Evolutionary conservation across 1,140 invertebrate species (phyloP).

Genomic region (Lysiphlebus fabarum): DNA sequence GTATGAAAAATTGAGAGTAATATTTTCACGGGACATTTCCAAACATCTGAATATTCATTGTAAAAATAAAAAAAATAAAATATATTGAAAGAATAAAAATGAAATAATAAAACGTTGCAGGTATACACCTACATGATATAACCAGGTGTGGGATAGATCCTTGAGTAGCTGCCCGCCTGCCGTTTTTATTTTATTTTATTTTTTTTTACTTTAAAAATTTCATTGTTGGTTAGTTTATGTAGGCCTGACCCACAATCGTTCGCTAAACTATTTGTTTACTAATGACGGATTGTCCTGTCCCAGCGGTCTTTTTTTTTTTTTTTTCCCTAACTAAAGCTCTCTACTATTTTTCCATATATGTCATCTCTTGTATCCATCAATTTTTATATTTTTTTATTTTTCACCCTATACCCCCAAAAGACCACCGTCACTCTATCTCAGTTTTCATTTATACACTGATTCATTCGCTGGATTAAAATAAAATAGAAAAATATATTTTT

Average conservation of each 20-base stretch:
- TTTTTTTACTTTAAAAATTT: slow-evolving; percentile 15
- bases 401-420: no score
- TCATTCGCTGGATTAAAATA: no score
- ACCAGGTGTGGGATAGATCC: slow-evolving; percentile 23
- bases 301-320: slow-evolving; percentile 2
- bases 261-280: slow-evolving; percentile 47
- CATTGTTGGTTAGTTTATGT: slow-evolving; percentile 44
- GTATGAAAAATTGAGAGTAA: slow-evolving; percentile 9
- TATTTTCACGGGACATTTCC: slow-evolving; percentile 6
- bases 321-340: neutral
- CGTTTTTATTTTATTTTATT: slow-evolving; percentile 17
- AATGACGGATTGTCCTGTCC: slow-evolving; percentile 44
- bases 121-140: slow-evolving; percentile 14
- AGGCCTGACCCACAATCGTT: slow-evolving; percentile 25
- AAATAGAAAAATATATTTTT: no score
- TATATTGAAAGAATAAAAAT: neutral
- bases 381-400: no score
- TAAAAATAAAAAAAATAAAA: neutral
- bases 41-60: neutral
- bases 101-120: slow-evolving; percentile 13
- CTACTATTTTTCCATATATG: neutral
- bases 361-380: no score
- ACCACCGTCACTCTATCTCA: no score
- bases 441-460: no score
- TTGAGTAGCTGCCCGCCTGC: slow-evolving; percentile 21